phyloP scores from a whole-genome alignment of 2,797 vertebrate genomes.

The Pogoniulus pusillus region DNA sequence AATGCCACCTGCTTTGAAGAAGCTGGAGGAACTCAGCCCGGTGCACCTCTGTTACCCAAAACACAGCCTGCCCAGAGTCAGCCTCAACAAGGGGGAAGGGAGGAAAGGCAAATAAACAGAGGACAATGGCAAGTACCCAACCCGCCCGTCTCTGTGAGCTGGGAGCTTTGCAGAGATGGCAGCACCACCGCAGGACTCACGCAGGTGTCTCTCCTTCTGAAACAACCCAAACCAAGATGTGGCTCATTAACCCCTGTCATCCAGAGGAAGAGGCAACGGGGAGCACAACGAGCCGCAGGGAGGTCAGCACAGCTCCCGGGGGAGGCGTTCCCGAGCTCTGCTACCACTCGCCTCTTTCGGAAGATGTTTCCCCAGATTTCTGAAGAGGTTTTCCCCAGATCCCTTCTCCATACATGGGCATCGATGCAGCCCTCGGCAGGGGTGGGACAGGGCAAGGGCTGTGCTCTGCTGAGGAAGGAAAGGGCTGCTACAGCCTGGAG shows the following conservation, averaged over 20 bases:
- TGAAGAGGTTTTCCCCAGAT: neutral
- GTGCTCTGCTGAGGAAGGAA: rapidly evolving
- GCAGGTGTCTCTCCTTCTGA: constrained; percentile 35
- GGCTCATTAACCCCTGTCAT: neutral
- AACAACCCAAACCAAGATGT: neutral
- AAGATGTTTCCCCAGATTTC: neutral
- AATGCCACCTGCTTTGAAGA: neutral
- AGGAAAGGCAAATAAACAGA: neutral
- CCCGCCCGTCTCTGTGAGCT: neutral
- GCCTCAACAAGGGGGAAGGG: neutral
- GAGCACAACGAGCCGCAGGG: neutral
- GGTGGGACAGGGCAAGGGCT: neutral
- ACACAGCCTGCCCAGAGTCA: neutral
- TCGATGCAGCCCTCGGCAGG: neutral
- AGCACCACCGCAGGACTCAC: neutral
- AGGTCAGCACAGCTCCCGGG: neutral
- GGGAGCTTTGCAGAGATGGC: constrained; percentile 29
- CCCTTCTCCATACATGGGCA: neutral
- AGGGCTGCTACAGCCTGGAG: neutral
- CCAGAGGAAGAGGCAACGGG: neutral
- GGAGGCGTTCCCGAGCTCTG: neutral
- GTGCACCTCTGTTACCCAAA: neutral
- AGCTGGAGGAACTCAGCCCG: neutral
- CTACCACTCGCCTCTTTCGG: rapidly evolving
- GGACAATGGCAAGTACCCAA: constrained; percentile 31